Evolutionary conservation across 2,888 invertebrate genomes (phyloP).

Genomic region (Rotaria magnacalcarata): DNA sequence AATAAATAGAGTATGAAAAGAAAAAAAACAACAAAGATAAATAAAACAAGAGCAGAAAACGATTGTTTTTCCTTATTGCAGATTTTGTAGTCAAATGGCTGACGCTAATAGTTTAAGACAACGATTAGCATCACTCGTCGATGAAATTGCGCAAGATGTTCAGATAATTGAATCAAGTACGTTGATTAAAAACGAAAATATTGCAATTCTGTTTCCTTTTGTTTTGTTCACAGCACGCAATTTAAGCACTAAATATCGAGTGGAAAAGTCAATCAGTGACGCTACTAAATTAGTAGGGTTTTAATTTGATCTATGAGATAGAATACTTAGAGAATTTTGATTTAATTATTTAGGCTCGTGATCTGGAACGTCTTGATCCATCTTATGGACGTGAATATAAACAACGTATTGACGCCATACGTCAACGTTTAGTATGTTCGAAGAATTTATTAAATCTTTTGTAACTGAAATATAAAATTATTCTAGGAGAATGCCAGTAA

Average conservation of each 20-base stretch:
- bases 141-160: constrained; percentile 1
- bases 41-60: background rate
- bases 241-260: constrained; percentile 1
- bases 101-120: constrained; percentile 9
- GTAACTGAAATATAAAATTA: background rate
- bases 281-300: background rate
- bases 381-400: background rate
- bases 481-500: background rate
- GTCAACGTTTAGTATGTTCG: constrained; percentile 25
- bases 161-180: background rate
- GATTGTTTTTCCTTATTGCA: background rate
- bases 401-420: background rate
- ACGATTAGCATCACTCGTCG: background rate
- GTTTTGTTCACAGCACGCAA: background rate
- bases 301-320: background rate
- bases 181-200: background rate
- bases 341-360: background rate
- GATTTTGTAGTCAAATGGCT: constrained; percentile 2
- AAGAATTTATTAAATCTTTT: too few relatives aligned
- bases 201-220: background rate
- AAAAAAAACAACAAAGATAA: background rate
- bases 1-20: background rate
- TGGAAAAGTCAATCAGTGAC: background rate
- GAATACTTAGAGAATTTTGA: background rate
- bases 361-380: constrained; percentile 15